Conservation (phyloP, 2,113 vertebrate species). For the Zosterops pallidus region DNA sequence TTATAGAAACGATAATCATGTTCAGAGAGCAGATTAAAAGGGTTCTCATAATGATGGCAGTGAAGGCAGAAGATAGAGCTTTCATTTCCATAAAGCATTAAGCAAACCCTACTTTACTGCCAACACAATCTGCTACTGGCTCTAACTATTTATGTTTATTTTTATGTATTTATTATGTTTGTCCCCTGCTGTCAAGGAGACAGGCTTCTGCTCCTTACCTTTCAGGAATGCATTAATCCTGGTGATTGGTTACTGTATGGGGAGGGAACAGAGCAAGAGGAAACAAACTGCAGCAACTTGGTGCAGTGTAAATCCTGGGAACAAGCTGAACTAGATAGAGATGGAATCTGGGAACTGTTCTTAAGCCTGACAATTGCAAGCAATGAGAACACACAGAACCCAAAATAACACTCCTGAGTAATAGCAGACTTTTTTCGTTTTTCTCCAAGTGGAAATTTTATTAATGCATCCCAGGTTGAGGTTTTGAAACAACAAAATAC, state of each 20-base stretch:
- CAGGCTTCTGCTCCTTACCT: conserved; percentile 51
- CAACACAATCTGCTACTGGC: conserved; percentile 57
- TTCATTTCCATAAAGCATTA: conserved; percentile 63
- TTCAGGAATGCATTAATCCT: conserved; percentile 58
- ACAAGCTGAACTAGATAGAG: conserved; percentile 16
- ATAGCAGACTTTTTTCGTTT: background rate
- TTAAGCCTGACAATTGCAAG: background rate
- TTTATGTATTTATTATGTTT: conserved; percentile 53
- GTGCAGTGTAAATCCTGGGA: background rate
- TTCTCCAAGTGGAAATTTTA: background rate
- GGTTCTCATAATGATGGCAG: conserved; percentile 42
- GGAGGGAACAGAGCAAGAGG: background rate
- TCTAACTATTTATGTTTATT: conserved; percentile 69
- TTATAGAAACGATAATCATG: conserved; percentile 45
- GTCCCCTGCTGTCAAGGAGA: conserved; percentile 52
- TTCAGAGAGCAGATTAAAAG: conserved; percentile 59
- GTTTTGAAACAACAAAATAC: background rate
- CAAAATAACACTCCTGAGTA: conserved; percentile 18
- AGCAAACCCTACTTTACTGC: conserved; percentile 57
- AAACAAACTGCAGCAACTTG: background rate
- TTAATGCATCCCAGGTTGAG: background rate
- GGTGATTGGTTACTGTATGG: conserved; percentile 23
- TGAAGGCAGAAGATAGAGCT: conserved; percentile 60
- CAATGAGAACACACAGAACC: background rate
- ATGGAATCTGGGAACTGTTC: background rate